These are phyloP conservation scores for Chlorodrepanis virens DNA, from an alignment of 2,113 vertebrate species.

Conservation along the genomic window DNA sequence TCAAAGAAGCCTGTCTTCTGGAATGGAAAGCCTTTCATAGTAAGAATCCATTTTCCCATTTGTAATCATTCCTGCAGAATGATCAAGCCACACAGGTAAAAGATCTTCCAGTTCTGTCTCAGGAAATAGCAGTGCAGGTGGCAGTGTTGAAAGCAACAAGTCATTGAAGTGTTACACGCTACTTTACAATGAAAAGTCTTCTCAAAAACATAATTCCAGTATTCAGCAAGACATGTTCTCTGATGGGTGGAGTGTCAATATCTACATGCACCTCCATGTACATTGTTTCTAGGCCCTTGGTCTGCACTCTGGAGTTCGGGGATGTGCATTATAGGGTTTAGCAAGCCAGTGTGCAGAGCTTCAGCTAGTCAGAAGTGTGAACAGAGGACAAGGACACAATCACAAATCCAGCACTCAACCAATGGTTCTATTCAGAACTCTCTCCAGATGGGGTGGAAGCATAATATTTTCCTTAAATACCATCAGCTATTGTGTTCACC, in stretches of 20 bases:
- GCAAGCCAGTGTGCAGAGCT: background rate
- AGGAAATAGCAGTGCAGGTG: background rate
- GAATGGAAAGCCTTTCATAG: background rate
- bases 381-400: accelerated
- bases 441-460: background rate
- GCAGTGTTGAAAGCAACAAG: background rate
- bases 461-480: background rate
- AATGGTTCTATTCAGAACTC: background rate
- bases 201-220: background rate
- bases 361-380: background rate
- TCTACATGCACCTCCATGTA: accelerated
- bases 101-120: background rate
- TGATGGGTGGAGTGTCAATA: background rate
- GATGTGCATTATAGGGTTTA: background rate
- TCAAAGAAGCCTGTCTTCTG: background rate
- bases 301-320: background rate
- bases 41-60: background rate
- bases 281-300: background rate
- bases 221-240: background rate
- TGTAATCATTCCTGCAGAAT: background rate
- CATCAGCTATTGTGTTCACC: background rate
- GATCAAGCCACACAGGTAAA: background rate
- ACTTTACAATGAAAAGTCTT: background rate
- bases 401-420: background rate
- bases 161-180: background rate